Evolutionary conservation across 2,888 invertebrate genomes (phyloP), one percentile per base, ranked within the genome.

Genomic region (Leptura quadrifasciata): DNA sequence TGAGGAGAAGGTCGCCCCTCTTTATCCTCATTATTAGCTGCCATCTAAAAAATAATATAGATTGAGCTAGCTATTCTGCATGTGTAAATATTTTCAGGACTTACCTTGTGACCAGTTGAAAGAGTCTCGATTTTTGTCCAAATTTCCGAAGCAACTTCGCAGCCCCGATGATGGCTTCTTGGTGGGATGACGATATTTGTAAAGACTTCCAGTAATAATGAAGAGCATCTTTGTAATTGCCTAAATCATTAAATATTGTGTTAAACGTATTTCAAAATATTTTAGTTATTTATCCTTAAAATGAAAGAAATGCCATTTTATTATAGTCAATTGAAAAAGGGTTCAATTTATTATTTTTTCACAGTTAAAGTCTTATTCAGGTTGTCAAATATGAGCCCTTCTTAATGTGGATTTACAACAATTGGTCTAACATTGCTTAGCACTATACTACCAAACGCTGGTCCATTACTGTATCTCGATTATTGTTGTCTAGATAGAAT

Each of bases 61-160:
- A 77, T 64, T 64, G 39, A 39, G 15, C 10, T 39, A 39, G 15
- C 10, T 39, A 12, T 39, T 10, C 15, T 31, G 8, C 8, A 4
- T 31, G 31, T 18, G 21, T 67, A 15, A 35, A 8, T 60, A 27
- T 60, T n/a, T 17, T 17, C 52, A 52, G 3, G 57, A 27, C 27
- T 86, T 81, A 94, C 94, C 94, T 92, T 27, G 93, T 92, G 47
- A 94, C 88, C 52, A 94, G 87, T 86, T 94, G 94, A 84, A 94
- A 91, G 76, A 94, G 89, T 80, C 94, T 89, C 1, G 93, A 92
- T 83, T 91, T 90, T 86, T 94, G 94, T 2, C 95, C 94, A 52
- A 90, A 89, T 74, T 91, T 90, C 75, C 94, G 90, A 73, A 94
- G 89, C 71, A 92, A 89, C 74, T 92, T 91, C 52, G 93, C 92